Evolutionary conservation across 1,140 invertebrate genomes (phyloP).

Genomic region (Macrobrachium nipponense): DNA sequence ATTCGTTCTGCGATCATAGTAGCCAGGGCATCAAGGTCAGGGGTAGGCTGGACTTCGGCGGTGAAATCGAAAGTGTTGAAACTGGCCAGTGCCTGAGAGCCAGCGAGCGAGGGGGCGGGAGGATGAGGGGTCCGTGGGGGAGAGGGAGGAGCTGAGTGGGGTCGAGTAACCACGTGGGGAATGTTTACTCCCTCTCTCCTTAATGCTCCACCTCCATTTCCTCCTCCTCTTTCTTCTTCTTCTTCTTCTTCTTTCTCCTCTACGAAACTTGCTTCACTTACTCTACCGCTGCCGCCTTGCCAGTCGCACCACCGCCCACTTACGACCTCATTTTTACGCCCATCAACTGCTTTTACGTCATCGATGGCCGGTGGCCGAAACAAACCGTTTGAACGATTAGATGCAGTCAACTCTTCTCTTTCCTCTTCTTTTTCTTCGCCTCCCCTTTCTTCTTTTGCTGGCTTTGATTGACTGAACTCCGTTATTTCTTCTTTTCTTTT

Average conservation of each 20-base stretch:
- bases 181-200: not conserved
- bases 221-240: not conserved
- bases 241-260: not conserved
- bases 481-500: too few species aligned
- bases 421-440: not conserved
- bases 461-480: too few species aligned
- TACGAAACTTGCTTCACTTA: not conserved
- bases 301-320: conserved; percentile 32
- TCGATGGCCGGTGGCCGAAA: not conserved
- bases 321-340: conserved; percentile 49
- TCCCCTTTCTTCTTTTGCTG: too few species aligned
- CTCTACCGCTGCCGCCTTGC: conserved; percentile 1
- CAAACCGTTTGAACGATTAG: not conserved
- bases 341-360: conserved; percentile 46
- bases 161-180: too few species aligned
- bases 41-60: conserved; percentile 33
- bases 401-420: not conserved
- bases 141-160: conserved; percentile 26
- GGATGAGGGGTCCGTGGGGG: conserved; percentile 8
- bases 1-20: conserved; percentile 53
- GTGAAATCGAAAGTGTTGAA: conserved; percentile 53
- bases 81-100: not conserved
- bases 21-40: conserved; percentile 60
- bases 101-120: conserved; percentile 10
- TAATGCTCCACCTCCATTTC: not conserved